phyloP scores from a whole-genome alignment of 2,888 invertebrate genomes.

The Halictus quadricinctus region DNA sequence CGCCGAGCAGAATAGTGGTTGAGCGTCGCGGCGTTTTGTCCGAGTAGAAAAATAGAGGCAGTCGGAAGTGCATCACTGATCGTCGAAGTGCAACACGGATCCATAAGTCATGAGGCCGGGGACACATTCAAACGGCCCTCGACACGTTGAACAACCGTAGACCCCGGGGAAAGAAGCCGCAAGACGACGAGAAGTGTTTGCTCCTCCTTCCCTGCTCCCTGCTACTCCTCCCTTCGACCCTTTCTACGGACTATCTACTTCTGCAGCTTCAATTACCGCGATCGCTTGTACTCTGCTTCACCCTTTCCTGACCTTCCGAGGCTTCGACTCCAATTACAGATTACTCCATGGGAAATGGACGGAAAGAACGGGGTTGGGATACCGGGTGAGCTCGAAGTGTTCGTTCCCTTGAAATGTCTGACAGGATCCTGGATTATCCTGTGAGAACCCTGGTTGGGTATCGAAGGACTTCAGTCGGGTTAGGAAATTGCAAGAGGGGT shows the following conservation, averaged over 20 bases:
- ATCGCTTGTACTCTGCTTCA: slow-evolving; percentile 3
- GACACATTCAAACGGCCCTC: slow-evolving; percentile 63
- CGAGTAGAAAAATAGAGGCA: background rate
- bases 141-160: slow-evolving; percentile 61
- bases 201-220: slow-evolving; percentile 26
- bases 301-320: background rate
- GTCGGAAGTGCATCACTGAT: slow-evolving; percentile 58
- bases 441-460: background rate
- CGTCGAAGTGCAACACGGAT: slow-evolving; percentile 71
- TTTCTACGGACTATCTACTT: slow-evolving; percentile 31
- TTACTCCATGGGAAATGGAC: background rate
- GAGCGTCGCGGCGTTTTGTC: too few species aligned
- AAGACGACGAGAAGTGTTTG: slow-evolving; percentile 67
- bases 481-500: background rate
- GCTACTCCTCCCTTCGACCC: slow-evolving; percentile 3
- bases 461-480: background rate
- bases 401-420: background rate
- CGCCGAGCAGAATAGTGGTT: background rate
- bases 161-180: slow-evolving; percentile 62
- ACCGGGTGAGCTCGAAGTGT: background rate
- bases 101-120: slow-evolving; percentile 76
- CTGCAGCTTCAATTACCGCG: slow-evolving; percentile 39
- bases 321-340: slow-evolving; percentile 11
- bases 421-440: background rate
- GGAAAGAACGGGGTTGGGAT: background rate